A percentile compares a stretch with the other conserved stretches of the same genome.
Conservation (phyloP, 2,113 vertebrate genomes). For the Vidua macroura region DNA sequence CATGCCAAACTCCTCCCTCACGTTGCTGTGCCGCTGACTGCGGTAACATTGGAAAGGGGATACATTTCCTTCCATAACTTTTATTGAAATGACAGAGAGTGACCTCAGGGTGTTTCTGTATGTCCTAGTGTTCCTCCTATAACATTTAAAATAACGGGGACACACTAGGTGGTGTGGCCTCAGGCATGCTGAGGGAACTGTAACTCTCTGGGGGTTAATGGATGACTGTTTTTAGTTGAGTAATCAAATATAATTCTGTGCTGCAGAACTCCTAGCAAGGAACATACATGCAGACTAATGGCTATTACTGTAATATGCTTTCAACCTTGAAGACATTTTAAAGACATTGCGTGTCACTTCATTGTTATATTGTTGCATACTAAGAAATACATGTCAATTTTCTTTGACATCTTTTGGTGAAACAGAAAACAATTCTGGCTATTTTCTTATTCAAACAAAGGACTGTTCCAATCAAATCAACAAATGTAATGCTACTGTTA, state of each 20-base stretch:
- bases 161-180: background rate
- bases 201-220: conserved; percentile 39
- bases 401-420: background rate
- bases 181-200: background rate
- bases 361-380: background rate
- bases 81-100: conserved; percentile 8
- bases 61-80: background rate
- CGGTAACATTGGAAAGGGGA: background rate
- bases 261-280: background rate
- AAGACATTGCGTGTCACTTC: conserved; percentile 28
- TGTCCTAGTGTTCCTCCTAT: background rate
- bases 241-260: conserved; percentile 56
- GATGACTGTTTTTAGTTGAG: conserved; percentile 37
- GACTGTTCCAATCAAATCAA: background rate
- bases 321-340: conserved; percentile 54
- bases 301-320: conserved; percentile 56
- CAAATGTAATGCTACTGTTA: background rate
- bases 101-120: background rate
- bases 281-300: conserved; percentile 28
- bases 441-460: background rate
- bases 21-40: background rate
- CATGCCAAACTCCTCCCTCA: background rate
- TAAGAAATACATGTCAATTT: background rate
- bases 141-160: conserved; percentile 32
- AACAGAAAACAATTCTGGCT: background rate